A percentile compares a stretch with the other conserved stretches of the same genome.
These are phyloP conservation scores for Chaetodon trifascialis DNA, from an alignment of 2,113 vertebrate genomes.

Conservation along the genomic window DNA sequence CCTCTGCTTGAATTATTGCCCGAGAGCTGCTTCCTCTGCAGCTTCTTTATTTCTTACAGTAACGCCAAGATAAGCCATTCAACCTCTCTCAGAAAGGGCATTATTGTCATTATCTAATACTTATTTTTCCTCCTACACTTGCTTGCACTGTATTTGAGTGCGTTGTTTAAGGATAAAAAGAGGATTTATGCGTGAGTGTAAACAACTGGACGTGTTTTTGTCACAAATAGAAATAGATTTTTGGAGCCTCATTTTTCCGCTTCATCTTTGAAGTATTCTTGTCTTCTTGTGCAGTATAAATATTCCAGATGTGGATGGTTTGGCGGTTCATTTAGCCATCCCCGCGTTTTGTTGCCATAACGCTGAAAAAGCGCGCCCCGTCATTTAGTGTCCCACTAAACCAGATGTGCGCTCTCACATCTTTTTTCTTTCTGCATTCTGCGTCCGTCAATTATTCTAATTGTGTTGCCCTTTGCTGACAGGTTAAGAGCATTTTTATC, in stretches of 20 bases:
- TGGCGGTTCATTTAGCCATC: not conserved
- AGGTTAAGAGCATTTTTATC: constrained; percentile 84
- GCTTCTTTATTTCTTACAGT: constrained; percentile 20
- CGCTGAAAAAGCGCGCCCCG: constrained; percentile 15
- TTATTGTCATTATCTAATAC: not conserved
- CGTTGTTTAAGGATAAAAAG: not conserved
- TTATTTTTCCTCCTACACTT: not conserved
- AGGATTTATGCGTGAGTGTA: not conserved
- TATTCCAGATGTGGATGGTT: constrained; percentile 27
- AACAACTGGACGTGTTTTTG: not conserved
- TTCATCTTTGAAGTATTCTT: not conserved
- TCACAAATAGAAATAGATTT: not conserved
- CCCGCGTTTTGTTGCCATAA: constrained; percentile 2
- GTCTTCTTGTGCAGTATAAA: not conserved
- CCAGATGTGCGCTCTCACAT: constrained; percentile 64
- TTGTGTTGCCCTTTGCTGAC: constrained; percentile 79
- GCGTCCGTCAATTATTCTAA: constrained; percentile 81
- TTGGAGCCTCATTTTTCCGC: too few relatives aligned
- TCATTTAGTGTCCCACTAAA: constrained; percentile 49
- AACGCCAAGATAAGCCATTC: constrained; percentile 36
- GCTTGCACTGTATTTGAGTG: not conserved
- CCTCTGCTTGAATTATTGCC: constrained; percentile 80
- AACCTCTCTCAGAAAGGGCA: not conserved
- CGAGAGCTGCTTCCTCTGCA: constrained; percentile 45
- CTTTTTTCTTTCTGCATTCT: constrained; percentile 63